These are phyloP conservation scores for Schizaphis graminum DNA, from an alignment of 2,888 invertebrate genomes.

Conservation along the genomic window DNA sequence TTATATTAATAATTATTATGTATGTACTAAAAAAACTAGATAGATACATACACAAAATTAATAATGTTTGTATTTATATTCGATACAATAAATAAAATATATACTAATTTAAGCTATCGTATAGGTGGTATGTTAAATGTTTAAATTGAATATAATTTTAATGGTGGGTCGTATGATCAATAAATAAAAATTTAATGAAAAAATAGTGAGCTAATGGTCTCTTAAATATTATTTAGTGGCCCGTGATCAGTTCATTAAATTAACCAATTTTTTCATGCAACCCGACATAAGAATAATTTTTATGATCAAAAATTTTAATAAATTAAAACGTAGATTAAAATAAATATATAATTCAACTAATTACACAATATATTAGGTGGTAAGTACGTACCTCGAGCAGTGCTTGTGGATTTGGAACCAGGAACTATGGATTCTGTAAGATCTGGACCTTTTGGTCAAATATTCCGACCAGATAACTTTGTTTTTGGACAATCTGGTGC, in stretches of 20 bases:
- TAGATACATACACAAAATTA: too few species aligned
- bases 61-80: background rate
- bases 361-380: background rate
- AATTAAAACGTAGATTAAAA: too few species aligned
- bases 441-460: slow-evolving; percentile 82
- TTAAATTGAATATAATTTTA: background rate
- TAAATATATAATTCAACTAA: too few species aligned
- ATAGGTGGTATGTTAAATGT: background rate
- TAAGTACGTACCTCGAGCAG: slow-evolving; percentile 79
- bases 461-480: slow-evolving; percentile 90
- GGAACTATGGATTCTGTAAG: slow-evolving; percentile 91
- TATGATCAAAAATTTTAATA: background rate
- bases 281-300: background rate
- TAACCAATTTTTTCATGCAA: too few species aligned
- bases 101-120: background rate
- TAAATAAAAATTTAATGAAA: too few species aligned
- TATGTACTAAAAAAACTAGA: too few species aligned
- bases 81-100: background rate
- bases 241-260: too few species aligned
- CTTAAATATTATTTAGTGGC: too few species aligned
- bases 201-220: too few species aligned
- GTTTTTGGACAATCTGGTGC: slow-evolving; percentile 84
- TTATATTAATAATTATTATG: too few species aligned
- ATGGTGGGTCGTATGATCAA: too few species aligned
- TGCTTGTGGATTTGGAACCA: slow-evolving; percentile 89